Evolutionary conservation across 1,140 invertebrate species (phyloP), one percentile per base, ranked within the genome.

Genomic region (Drosophila ficusphila): DNA sequence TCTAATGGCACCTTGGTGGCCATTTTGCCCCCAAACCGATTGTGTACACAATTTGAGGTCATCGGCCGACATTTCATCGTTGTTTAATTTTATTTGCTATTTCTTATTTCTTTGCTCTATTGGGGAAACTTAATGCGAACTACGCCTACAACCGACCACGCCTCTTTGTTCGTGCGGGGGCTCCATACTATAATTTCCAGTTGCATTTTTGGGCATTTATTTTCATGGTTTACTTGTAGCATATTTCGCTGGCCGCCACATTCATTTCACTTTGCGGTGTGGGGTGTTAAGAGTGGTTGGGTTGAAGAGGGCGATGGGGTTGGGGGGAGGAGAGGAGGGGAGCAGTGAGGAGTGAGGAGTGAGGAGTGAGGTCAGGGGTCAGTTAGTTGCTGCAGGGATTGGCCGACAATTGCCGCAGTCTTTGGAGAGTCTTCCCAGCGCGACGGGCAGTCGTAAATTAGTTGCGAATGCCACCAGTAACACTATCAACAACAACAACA

Each of bases 201-300:
- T 64, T 62, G 52, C 58, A 54, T 58, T 74, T 62, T 56, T 68
- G 46, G 65, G 72, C 57, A 79, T 74, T 79, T 68, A 76, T 86
- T 79, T 74, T 72, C 76, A 76, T 76, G 76, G 79, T 57, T 83
- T 85, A 85, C 75, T 85, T 76, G 64, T 69, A 79, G 81, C 76
- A 75, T 85, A 78, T 74, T 81, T 74, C 18, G 71, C 49, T 49
- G 58, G 69, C 69, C 69, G 65, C 42, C 70, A 73, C 71, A 74
- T 74, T 74, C 49, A 74, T 74, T 74, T 74, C 56, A 74, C 58
- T 74, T 74, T 73, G 44, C 16, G 62, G 62, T 51, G 60, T 36
- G 41, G 33, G 60, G 44, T 60, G 54, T 27, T 62, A 60, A 41
- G 60, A 33, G 36, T 12, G 1, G 51, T 12, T 2, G 48, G 4